These are phyloP conservation scores for Pristionchus fissidentatus DNA, from an alignment of 2,888 invertebrate species.

Conservation along the genomic window DNA sequence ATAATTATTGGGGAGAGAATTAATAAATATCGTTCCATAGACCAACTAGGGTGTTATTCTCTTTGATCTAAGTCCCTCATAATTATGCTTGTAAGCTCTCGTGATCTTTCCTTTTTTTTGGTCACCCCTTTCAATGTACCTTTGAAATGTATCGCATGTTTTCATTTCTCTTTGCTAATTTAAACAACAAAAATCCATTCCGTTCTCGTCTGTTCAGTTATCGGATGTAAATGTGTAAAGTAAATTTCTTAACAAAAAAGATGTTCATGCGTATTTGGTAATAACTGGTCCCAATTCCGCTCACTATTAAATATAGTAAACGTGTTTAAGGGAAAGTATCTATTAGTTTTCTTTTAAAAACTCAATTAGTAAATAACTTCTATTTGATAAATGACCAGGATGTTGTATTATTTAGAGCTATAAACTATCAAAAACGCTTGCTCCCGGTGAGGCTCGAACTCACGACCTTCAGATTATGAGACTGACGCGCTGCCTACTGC, in stretches of 20 bases:
- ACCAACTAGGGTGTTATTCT: constrained; percentile 33
- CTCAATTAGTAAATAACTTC: no score
- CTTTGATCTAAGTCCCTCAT: constrained; percentile 35
- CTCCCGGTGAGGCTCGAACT: constrained; percentile 89
- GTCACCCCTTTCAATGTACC: constrained; percentile 26
- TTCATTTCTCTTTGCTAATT: constrained; percentile 16
- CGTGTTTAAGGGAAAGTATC: no score
- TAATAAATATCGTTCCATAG: constrained; percentile 35
- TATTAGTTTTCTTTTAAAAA: no score
- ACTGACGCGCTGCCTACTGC: constrained; percentile 92
- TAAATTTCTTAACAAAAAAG: constrained; percentile 5
- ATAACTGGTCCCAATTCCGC: no score
- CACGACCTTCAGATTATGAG: constrained; percentile 94
- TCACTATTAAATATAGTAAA: no score
- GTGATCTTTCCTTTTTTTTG: constrained; percentile 18
- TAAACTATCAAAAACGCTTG: constrained; percentile 57
- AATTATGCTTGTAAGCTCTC: constrained; percentile 5
- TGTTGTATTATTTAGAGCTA: no score
- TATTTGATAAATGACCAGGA: no score
- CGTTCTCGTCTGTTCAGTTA: constrained; percentile 21
- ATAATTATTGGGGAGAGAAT: constrained; percentile 14
- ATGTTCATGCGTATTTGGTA: no score
- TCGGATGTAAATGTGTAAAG: constrained; percentile 4
- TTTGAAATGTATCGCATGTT: constrained; percentile 33
- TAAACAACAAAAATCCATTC: constrained; percentile 30